phyloP scores from a whole-genome alignment of 2,888 invertebrate species.

The Meloe dianella region DNA sequence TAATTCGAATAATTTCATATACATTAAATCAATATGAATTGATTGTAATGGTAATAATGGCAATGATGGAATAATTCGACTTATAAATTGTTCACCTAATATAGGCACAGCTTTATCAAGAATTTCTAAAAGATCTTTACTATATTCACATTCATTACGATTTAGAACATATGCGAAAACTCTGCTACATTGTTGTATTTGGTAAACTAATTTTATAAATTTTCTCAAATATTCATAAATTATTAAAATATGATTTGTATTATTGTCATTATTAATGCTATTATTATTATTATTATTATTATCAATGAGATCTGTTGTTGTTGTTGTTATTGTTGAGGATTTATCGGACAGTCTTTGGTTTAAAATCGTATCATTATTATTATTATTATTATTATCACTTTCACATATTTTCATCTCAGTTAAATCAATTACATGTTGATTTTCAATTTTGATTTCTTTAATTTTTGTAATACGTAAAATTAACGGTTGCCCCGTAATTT shows the following conservation, averaged over 20 bases:
- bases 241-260: not conserved
- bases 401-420: not conserved
- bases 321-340: not conserved
- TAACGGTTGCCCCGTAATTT: not conserved
- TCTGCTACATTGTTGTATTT: not conserved
- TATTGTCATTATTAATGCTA: too few species aligned
- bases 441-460: not conserved
- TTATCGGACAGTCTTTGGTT: not conserved
- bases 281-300: not conserved
- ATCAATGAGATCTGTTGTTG: not conserved
- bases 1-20: not conserved
- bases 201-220: not conserved
- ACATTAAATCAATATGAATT: not conserved
- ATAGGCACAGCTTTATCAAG: not conserved
- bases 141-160: not conserved
- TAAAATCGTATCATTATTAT: not conserved
- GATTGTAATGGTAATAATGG: not conserved
- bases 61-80: not conserved
- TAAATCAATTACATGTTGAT: not conserved
- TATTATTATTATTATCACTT: not conserved
- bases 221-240: not conserved
- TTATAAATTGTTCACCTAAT: not conserved
- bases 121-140: not conserved
- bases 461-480: not conserved
- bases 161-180: not conserved